phyloP scores from a whole-genome alignment of 2,888 invertebrate genomes.

The Nesidiocoris tenuis region DNA sequence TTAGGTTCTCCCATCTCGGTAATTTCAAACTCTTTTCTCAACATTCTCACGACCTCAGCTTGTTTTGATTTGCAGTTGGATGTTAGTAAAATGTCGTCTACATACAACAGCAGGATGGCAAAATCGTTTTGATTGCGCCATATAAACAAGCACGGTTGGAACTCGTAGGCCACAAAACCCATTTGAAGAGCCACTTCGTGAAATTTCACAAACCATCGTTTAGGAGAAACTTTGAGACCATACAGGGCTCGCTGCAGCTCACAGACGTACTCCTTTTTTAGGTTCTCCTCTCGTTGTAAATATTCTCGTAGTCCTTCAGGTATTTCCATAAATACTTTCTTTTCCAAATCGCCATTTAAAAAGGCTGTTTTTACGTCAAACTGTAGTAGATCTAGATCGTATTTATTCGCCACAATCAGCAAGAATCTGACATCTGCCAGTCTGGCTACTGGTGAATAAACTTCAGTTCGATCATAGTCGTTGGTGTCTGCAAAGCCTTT shows the following conservation, averaged over 20 bases:
- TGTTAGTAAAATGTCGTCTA: no score
- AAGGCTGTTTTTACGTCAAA: slow-evolving; percentile 10
- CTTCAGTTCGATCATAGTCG: neutral
- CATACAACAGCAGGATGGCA: neutral
- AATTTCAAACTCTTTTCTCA: slow-evolving; percentile 1
- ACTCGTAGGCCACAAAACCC: neutral
- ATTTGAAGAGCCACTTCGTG: neutral
- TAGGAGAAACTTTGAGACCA: slow-evolving; percentile 10
- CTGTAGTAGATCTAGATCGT: neutral
- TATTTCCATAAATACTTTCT: slow-evolving; percentile 12
- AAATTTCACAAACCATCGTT: slow-evolving; percentile 16
- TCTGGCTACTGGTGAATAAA: slow-evolving; percentile 5
- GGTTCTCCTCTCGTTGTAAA: neutral
- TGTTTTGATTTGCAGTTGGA: neutral
- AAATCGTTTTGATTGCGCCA: neutral
- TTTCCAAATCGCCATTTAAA: no score
- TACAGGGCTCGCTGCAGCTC: neutral
- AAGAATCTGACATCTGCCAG: slow-evolving; percentile 7
- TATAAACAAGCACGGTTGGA: slow-evolving; percentile 13
- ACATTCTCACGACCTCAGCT: slow-evolving; percentile 1
- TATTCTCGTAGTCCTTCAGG: slow-evolving; percentile 4
- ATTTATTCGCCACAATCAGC: slow-evolving; percentile 6
- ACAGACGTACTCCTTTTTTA: neutral
- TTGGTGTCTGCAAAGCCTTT: neutral
- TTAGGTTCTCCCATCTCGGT: no score